Evolutionary conservation across 53 echinoderm and acorn worm species (phyloP), one percentile per base, ranked within the genome.

Genomic region (Astropecten irregularis): DNA sequence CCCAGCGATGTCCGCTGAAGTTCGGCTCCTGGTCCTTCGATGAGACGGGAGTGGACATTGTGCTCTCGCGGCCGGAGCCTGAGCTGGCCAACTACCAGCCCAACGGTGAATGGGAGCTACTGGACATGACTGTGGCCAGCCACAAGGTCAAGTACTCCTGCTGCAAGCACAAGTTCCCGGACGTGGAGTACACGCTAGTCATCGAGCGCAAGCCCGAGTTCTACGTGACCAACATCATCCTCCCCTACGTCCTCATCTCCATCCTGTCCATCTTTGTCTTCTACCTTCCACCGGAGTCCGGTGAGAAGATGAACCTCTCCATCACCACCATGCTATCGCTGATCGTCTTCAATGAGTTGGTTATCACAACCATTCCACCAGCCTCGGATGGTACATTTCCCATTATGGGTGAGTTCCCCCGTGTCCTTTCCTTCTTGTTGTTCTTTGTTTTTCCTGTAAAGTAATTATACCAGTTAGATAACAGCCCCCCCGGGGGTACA

Each of bases 241-340:
- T 92, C 23, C 95, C 95, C n/a, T 87, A 92, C 74, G 79, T 92
- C 5, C 71, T 90, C 37, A 84, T 95, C 26, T 89, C 92, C 0
- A 47, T 92, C 28, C 64, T 95, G 40, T 92, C 95, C 22, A 82
- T 90, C 4, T 83, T 92, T 36, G 95, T 86, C 37, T 95, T 95
- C 77, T 87, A 84, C 40, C 85, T 95, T 16, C 95, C 95, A 15
- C 88, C 95, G 20, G 95, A 95, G 61, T 92, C 95, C 1, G 95
- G 95, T 1, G 95, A 95, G 86, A 95, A 95, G 92, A 73, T 95
- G 72, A 90, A 86, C 22, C 53, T 95, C 32, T 86, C 89, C n/a
- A 92, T 95, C 49, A 95, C 95, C n/a, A 87, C 90, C 22, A 85
- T 95, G 68, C 77, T 95, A n/a, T 95, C 95, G 9, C 70, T 95